Base-by-base conservation (phyloP, 1,140 invertebrate genomes). In the Eriosoma lanigerum region DNA sequence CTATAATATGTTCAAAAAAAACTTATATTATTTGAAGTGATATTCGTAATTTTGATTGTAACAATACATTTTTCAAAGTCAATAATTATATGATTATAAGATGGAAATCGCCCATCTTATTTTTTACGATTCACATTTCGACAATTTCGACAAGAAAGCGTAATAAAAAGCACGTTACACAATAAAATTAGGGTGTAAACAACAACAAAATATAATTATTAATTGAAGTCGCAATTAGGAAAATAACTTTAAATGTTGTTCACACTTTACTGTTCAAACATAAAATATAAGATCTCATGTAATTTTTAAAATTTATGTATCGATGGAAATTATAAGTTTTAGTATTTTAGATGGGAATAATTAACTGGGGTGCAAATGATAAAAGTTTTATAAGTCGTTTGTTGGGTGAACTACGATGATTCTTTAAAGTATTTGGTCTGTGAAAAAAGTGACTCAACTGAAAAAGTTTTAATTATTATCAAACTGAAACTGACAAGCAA, bases 401-500 rank as follows among this genome's bases (percentile, higher is more conserved):
- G 21, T 26, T 24, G 17, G 38, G 56, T 21, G 13, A 60, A 46
- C 54, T 60, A 46, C 21, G 44, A 48, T n/a, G 10, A 62, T 78
- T 62, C 21, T 78, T 60, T 29, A 78, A 78, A 78, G 13, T 62
- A 62, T 60, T 78, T 60, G 56, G 38, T 60, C 38, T 38, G 56
- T 60, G 38, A 78, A 78, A 78, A 78, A 78, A 78, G n/a, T 46
- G 38, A 60, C 52, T 38, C 32, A 15, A 13, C 12, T 15, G 24
- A 44, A 56, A 62, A 78, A 78, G 75, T 78, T 78, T 78, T 78
- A 78, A 78, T 78, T 62, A 62, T 78, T 78, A 60, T 78, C 38
- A 46, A 62, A 60, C 75, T 78, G 75, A 62, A 78, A 46, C 75
- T 78, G 75, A 78, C 54, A 44, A 48, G 54, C 24, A 62, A 56